Evolutionary conservation across 2,113 vertebrate species (phyloP).

Genomic region (Agelaius phoeniceus): DNA sequence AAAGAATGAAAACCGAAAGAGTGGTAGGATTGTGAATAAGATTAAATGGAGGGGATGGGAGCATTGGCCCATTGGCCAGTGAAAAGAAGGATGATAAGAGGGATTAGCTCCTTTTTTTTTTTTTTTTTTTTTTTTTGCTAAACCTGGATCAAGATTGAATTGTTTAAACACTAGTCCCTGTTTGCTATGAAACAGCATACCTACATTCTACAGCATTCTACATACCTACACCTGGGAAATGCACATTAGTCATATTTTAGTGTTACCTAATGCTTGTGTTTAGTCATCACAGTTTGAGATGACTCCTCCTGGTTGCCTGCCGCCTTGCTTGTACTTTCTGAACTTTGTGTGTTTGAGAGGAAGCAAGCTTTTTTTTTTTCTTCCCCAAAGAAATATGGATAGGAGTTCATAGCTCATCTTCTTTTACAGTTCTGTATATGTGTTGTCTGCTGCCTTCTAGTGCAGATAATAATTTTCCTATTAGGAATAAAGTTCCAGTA

Average conservation of each 20-base stretch:
- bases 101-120: neutral
- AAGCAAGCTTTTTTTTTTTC: neutral
- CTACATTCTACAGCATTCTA: neutral
- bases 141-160: neutral
- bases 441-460: neutral
- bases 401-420: neutral
- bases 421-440: neutral
- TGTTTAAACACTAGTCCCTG: neutral
- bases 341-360: neutral
- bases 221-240: neutral
- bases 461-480: neutral
- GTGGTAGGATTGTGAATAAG: neutral
- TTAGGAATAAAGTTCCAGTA: neutral
- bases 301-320: neutral
- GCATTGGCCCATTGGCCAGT: neutral
- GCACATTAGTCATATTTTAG: neutral
- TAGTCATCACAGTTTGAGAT: neutral
- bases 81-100: neutral
- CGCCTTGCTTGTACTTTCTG: neutral
- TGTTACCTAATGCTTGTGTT: neutral
- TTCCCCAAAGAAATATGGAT: neutral
- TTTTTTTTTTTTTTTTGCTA: neutral
- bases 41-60: neutral
- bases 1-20: neutral
- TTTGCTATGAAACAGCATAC: neutral